phyloP scores from a whole-genome alignment of 2,888 invertebrate genomes.

The Meandrusa payeni region DNA sequence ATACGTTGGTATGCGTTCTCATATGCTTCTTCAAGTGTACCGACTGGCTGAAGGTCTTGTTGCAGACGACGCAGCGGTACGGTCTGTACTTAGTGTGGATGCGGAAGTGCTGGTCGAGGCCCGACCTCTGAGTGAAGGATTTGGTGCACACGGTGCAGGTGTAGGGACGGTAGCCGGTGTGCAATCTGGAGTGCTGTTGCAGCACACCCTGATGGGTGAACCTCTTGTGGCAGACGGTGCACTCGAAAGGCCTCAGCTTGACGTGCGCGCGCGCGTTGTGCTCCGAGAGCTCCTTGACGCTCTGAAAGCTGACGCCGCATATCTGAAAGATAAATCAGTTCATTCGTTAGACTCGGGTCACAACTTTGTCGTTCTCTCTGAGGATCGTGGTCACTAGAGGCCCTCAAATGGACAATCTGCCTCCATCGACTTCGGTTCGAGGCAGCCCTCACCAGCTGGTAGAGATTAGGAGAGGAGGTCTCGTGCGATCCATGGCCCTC shows the following conservation, averaged over 20 bases:
- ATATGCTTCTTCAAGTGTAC: constrained; percentile 67
- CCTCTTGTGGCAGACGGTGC: constrained; percentile 56
- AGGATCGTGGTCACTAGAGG: too few species aligned
- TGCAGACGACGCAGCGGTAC: constrained; percentile 66
- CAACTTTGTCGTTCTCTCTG: too few species aligned
- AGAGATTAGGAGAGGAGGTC: too few species aligned
- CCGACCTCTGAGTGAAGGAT: constrained; percentile 70
- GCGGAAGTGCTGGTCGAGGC: constrained; percentile 65
- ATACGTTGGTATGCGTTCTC: constrained; percentile 67
- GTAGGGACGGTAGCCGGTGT: constrained; percentile 65
- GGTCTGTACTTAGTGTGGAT: constrained; percentile 68
- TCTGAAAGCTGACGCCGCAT: constrained; percentile 52
- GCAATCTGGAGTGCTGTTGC: constrained; percentile 62
- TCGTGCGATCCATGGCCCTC: too few species aligned
- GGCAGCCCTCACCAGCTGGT: too few species aligned
- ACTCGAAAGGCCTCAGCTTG: constrained; percentile 60
- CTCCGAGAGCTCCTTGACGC: constrained; percentile 41
- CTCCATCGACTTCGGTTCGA: too few species aligned
- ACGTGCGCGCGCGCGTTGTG: constrained; percentile 52
- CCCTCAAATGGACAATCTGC: too few species aligned
- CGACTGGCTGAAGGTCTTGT: constrained; percentile 65
- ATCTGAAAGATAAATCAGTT: constrained; percentile 39
- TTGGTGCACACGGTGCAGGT: constrained; percentile 61
- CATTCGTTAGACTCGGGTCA: too few species aligned
- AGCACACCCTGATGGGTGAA: constrained; percentile 68